Evolutionary conservation across 2,888 invertebrate genomes (phyloP).

Genomic region (Timema cristinae): DNA sequence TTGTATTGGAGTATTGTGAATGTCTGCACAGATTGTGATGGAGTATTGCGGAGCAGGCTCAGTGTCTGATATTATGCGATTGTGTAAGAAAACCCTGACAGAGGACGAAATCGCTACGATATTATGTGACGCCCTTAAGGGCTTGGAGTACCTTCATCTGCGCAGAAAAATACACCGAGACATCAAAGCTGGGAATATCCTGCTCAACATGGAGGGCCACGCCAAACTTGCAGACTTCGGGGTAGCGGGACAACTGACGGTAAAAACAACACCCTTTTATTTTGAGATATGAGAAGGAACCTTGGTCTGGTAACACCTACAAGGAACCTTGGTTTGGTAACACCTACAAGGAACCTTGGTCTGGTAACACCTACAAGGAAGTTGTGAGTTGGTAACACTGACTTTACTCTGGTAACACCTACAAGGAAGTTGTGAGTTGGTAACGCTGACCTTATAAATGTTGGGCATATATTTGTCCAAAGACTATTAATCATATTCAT

Average conservation of each 20-base stretch:
- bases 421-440: too few relatives aligned
- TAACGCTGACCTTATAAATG: too few relatives aligned
- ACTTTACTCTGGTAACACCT: too few relatives aligned
- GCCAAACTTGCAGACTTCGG: slow-evolving; percentile 99
- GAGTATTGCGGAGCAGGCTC: slow-evolving; percentile 99
- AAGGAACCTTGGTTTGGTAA: not conserved
- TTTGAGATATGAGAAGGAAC: slow-evolving; percentile 26
- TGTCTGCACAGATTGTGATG: slow-evolving; percentile 70
- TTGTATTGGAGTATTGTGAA: too few relatives aligned
- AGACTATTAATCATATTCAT: too few relatives aligned
- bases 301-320: not conserved
- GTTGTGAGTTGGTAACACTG: too few relatives aligned
- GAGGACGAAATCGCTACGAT: slow-evolving; percentile 98
- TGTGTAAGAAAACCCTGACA: slow-evolving; percentile 90
- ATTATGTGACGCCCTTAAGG: slow-evolving; percentile 90
- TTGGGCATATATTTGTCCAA: too few relatives aligned
- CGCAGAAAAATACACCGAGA: slow-evolving; percentile 95
- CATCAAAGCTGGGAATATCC: slow-evolving; percentile 96
- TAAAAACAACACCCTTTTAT: slow-evolving; percentile 43
- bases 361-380: too few relatives aligned
- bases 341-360: not conserved
- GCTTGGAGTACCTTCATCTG: slow-evolving; percentile 93
- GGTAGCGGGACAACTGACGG: slow-evolving; percentile 96
- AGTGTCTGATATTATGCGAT: slow-evolving; percentile 97
- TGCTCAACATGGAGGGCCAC: slow-evolving; percentile 95